Base-by-base conservation (phyloP, 2,113 vertebrate species). In the Equus quagga region DNA sequence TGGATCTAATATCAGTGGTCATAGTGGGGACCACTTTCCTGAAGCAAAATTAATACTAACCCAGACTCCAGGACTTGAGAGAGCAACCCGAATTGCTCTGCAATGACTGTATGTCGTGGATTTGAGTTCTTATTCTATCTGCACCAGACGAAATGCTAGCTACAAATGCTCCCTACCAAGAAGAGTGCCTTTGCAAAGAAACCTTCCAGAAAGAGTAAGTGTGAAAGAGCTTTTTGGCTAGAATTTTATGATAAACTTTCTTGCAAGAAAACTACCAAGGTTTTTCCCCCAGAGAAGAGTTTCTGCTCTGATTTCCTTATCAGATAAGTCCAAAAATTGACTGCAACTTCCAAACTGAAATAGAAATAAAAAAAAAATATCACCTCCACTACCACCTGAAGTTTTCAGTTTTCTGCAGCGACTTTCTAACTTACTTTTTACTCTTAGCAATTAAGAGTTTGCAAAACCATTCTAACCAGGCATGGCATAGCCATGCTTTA, bases 81-180 rank as follows among this genome's bases (percentile, higher is more conserved):
- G 26, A 36, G 46, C 82, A 31, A 11, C 10, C 33, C 23, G n/a
- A 41, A 15, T 15, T 78, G 31, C 26, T 62, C 26, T 58, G 12
- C 0, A n/a, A 8, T 49, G 67, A 54, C 18, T 60, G 0, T 12
- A 26, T 0, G 13, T 3, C 26, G 31, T 2, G 3, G 36, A 49
- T 65, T 8, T 69, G 65, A 65, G 24, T 31, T 78, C 54, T 51
- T 64, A 49, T 9, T 15, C 75, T 0, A 72, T 4, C 46, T 10
- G 23, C 9, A 82, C 6, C 17, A 89, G 73, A 69, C 5, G 41
- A 86, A 69, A 51, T 19, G 76, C 65, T 94, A 49, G 13, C 21
- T 15, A 60, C 31, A 72, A n/a, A n/a, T 44, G 75, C 9, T 60
- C 41, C 28, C n/a, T 60, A 79, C 4, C 60, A 81, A 33, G 54